Percentiles rank a stretch among this genome's conserved stretches.
These are phyloP conservation scores for Nemotelus pantherinus DNA, from an alignment of 2,888 invertebrate species.

Conservation along the genomic window DNA sequence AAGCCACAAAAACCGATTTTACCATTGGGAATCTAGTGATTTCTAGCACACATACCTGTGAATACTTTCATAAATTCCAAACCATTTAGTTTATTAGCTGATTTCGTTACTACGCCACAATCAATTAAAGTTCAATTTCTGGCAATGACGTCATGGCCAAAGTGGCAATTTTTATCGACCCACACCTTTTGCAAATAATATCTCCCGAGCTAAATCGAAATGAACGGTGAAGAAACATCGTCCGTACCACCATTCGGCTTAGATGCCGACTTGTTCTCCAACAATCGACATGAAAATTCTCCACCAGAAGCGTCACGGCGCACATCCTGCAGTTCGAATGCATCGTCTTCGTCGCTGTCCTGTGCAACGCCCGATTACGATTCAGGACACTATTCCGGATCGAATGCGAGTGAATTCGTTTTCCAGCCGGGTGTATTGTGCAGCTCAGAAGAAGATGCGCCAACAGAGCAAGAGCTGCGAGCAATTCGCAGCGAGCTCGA, in stretches of 20 bases:
- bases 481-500: constrained; percentile 58
- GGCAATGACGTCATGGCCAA: constrained; percentile 40
- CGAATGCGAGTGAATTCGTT: constrained; percentile 51
- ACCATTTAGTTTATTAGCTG: too few species aligned
- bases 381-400: constrained; percentile 56
- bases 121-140: constrained; percentile 54
- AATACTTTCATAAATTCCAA: too few species aligned
- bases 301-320: constrained; percentile 1
- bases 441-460: constrained; percentile 30
- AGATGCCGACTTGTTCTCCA: not conserved
- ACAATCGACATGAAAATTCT: not conserved
- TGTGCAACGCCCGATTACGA: constrained; percentile 52
- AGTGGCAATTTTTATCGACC: constrained; percentile 21
- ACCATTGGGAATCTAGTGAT: too few species aligned
- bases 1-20: constrained; percentile 38
- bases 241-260: not conserved
- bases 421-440: constrained; percentile 21
- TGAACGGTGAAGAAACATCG: constrained; percentile 11
- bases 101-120: not conserved
- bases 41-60: too few species aligned
- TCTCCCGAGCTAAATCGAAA: not conserved
- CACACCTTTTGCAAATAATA: constrained; percentile 32
- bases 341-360: constrained; percentile 1
- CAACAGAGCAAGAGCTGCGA: constrained; percentile 11
- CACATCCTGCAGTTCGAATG: constrained; percentile 31